These are phyloP conservation scores for Julus scanicus DNA, from an alignment of 2,888 invertebrate species.

Conservation along the genomic window DNA sequence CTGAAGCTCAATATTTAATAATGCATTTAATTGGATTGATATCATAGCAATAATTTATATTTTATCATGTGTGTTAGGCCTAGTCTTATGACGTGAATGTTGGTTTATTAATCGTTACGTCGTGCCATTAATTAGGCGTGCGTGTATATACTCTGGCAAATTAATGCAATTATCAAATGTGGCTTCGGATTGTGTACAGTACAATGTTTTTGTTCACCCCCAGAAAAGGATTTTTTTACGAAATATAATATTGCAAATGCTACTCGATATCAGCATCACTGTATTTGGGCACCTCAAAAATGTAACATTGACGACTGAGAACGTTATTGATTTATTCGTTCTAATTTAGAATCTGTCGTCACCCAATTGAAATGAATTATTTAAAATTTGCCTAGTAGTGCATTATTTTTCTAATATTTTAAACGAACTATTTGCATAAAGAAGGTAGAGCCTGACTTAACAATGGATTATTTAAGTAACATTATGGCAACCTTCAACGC, in stretches of 20 bases:
- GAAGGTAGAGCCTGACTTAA: too few species aligned
- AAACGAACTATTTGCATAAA: too few species aligned
- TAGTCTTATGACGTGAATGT: neutral
- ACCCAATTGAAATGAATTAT: too few species aligned
- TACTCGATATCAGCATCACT: neutral
- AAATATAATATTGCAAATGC: neutral
- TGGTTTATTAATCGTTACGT: neutral
- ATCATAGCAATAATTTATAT: neutral
- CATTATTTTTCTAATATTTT: too few species aligned
- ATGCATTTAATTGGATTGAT: neutral
- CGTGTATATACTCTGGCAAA: neutral
- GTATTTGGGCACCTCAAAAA: neutral
- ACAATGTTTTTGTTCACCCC: neutral
- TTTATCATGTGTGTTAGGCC: neutral
- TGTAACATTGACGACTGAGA: neutral
- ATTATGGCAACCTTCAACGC: too few species aligned
- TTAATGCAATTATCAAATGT: neutral
- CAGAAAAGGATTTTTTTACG: neutral
- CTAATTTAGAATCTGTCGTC: too few species aligned
- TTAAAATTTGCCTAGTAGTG: too few species aligned
- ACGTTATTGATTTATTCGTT: too few species aligned
- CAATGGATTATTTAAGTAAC: too few species aligned
- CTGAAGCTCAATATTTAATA: slow-evolving; percentile 1
- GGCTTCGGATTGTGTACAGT: neutral
- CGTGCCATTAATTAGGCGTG: neutral